Percentiles rank a stretch among this genome's conserved stretches.
Conservation (phyloP, 2,113 vertebrate genomes). For the Azemiops feae region DNA sequence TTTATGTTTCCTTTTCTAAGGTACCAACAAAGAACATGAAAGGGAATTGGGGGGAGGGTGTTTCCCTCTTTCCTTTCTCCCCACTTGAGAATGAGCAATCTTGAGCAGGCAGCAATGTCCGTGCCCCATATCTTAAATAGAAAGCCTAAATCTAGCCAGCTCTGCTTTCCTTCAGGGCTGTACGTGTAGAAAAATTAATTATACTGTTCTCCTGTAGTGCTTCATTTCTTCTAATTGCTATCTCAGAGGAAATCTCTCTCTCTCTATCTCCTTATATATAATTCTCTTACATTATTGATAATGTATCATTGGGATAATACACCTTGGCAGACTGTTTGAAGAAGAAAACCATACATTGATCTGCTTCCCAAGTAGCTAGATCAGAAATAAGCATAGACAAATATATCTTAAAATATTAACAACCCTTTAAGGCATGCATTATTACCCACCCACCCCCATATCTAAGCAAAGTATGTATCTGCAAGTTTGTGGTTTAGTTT, state of each 20-base stretch:
- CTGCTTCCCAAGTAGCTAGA: not conserved
- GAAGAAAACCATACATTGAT: not conserved
- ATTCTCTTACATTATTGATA: not conserved
- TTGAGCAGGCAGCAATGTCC: not conserved
- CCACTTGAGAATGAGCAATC: not conserved
- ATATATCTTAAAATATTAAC: not conserved
- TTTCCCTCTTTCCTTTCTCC: not conserved
- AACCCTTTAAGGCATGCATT: not conserved
- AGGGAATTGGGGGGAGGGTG: not conserved
- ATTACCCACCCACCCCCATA: not conserved
- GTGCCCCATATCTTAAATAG: not conserved
- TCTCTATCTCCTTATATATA: not conserved
- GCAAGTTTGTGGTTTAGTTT: not conserved
- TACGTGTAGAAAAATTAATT: not conserved
- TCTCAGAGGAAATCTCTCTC: not conserved
- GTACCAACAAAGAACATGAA: not conserved
- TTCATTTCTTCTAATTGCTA: not conserved
- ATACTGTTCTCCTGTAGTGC: not conserved
- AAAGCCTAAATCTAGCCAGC: not conserved
- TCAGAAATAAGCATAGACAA: not conserved
- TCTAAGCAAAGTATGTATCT: not conserved
- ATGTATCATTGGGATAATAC: not conserved
- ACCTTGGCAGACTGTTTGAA: not conserved
- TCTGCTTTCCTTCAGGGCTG: not conserved
- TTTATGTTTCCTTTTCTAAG: not conserved